Base-by-base conservation (phyloP, 2,113 vertebrate species). In the Tonatia bakeri region DNA sequence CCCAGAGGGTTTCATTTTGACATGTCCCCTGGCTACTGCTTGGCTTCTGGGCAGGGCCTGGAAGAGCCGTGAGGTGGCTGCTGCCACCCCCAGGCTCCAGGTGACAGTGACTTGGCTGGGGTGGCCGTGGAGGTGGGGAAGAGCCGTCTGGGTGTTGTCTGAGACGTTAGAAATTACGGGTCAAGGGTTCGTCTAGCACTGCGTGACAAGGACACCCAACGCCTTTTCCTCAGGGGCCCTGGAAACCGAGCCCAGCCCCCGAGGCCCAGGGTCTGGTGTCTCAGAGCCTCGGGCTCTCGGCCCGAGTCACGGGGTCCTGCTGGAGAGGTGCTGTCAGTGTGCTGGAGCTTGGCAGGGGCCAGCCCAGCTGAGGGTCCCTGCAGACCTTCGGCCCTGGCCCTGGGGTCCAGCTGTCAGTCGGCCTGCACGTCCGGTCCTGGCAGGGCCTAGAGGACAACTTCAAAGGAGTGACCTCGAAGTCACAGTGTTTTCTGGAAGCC, bases 191-290 rank as follows among this genome's bases (percentile, higher is more conserved):
- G 47, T 10, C 20, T 15, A 33, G 13, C 0, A 28, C 52, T 14
- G 26, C 12, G 0, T 4, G 0, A 4, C 0, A 0, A 1, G 33
- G 40, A 17, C 31, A 2, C n/a, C 22, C 7, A 14, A 24, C 3
- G 0, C 26, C 81, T 8, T 67, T 40, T 40, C 4, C 3, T 54
- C 56, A 28, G 77, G 45, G 47, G 19, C 43, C 22, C 19, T 11
- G 36, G 72, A 28, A 12, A 26, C 10, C 70, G 22, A 28, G 5
- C 3, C 20, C 22, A n/a, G 40, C 36, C 52, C 43, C 19, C 50
- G 28, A 40, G 76, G n/a, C 85, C 28, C 61, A 1, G 54, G 31
- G 19, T 8, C 22, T 52, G 64, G 40, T 8, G 31, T 73, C 56
- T 20, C 4, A 26, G 36, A 43, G 33, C 73, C 54, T 36, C 7